Evolutionary conservation across 2,113 vertebrate genomes (phyloP).

Genomic region (Pseudorasbora parva): DNA sequence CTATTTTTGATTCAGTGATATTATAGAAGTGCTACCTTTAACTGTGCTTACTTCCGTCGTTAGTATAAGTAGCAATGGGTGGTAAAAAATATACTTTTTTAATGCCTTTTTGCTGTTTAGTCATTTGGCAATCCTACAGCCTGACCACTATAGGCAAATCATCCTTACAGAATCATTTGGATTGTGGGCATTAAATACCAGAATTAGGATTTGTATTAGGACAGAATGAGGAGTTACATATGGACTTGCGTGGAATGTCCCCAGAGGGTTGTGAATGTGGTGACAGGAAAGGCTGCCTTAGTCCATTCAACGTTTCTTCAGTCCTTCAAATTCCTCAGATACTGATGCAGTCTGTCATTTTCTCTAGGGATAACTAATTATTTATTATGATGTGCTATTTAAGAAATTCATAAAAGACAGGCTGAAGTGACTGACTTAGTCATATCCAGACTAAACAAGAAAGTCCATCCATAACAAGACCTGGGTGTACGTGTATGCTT

Average conservation of each 20-base stretch:
- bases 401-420: not conserved
- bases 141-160: too few relatives aligned
- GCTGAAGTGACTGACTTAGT: not conserved
- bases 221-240: not conserved
- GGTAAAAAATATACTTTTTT: too few relatives aligned
- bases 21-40: too few relatives aligned
- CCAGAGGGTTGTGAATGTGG: too few relatives aligned
- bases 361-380: not conserved
- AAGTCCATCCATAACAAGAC: not conserved
- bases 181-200: not conserved
- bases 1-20: too few relatives aligned
- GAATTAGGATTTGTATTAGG: too few relatives aligned
- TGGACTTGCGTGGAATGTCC: too few relatives aligned
- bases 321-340: not conserved
- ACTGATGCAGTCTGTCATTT: not conserved
- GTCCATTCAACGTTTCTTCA: not conserved
- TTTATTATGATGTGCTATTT: not conserved
- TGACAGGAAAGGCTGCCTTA: not conserved
- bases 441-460: not conserved
- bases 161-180: not conserved
- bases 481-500: not conserved
- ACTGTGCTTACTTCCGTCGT: too few relatives aligned
- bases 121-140: too few relatives aligned
- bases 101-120: too few relatives aligned
- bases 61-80: too few relatives aligned